These are phyloP conservation scores for Eustalomyia histrio DNA, from an alignment of 2,888 invertebrate species.

Conservation along the genomic window DNA sequence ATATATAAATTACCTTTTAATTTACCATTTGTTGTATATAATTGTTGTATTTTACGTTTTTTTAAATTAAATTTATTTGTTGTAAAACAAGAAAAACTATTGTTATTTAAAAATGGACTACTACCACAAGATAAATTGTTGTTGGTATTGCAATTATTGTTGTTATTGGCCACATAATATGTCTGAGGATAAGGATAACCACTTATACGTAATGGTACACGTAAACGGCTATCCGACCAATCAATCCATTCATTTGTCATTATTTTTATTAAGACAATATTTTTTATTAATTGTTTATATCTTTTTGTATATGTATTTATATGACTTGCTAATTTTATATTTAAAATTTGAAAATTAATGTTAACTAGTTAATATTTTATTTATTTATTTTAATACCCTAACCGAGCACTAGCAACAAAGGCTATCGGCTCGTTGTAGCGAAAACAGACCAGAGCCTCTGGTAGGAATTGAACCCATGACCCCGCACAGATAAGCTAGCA, in stretches of 20 bases:
- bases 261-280: conserved; percentile 37
- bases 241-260: conserved; percentile 80
- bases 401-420: no score
- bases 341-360: no score
- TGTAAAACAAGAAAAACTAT: conserved; percentile 59
- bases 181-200: conserved; percentile 72
- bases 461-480: no score
- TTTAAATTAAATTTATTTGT: conserved; percentile 74
- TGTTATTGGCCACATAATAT: conserved; percentile 64
- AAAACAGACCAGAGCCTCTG: no score
- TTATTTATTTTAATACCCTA: no score
- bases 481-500: no score
- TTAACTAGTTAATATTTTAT: no score
- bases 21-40: conserved; percentile 71
- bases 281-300: conserved; percentile 1
- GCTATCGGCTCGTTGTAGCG: no score
- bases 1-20: conserved; percentile 71
- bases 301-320: no score
- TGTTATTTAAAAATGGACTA: conserved; percentile 44
- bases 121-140: conserved; percentile 9
- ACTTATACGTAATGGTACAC: conserved; percentile 75
- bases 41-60: conserved; percentile 74
- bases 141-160: conserved; percentile 14
- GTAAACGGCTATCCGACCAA: conserved; percentile 78
- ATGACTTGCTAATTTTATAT: no score